These are phyloP conservation scores for Rhopalosiphum maidis DNA, from an alignment of 1,140 invertebrate species.

Conservation along the genomic window DNA sequence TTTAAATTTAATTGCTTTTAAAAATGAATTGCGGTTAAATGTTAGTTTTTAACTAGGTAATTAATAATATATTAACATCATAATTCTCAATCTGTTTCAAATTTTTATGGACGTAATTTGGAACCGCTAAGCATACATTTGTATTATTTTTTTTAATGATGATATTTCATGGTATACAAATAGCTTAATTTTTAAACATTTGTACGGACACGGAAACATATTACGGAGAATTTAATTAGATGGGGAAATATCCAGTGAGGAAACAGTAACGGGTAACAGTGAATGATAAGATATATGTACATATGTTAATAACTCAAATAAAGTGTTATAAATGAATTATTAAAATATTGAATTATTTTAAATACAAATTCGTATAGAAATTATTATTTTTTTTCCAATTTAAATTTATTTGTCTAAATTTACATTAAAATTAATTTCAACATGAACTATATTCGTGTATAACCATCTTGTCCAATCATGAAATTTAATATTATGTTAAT, in stretches of 20 bases:
- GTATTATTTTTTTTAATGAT: too few species aligned
- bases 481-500: background rate
- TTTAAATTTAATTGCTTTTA: background rate
- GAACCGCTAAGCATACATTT: too few species aligned
- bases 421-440: background rate
- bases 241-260: too few species aligned
- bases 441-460: background rate
- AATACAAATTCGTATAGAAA: too few species aligned
- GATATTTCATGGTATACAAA: too few species aligned
- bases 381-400: too few species aligned
- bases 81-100: too few species aligned
- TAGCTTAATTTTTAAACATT: background rate
- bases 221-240: background rate
- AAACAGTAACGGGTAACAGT: too few species aligned
- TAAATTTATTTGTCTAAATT: background rate
- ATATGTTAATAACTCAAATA: background rate
- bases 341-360: background rate
- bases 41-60: too few species aligned
- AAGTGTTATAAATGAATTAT: background rate
- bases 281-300: too few species aligned
- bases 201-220: background rate
- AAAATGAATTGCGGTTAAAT: background rate
- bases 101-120: too few species aligned
- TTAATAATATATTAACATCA: too few species aligned
- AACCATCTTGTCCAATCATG: background rate